Base-by-base conservation (phyloP, 2,888 invertebrate genomes). In the Erebia palarica region DNA sequence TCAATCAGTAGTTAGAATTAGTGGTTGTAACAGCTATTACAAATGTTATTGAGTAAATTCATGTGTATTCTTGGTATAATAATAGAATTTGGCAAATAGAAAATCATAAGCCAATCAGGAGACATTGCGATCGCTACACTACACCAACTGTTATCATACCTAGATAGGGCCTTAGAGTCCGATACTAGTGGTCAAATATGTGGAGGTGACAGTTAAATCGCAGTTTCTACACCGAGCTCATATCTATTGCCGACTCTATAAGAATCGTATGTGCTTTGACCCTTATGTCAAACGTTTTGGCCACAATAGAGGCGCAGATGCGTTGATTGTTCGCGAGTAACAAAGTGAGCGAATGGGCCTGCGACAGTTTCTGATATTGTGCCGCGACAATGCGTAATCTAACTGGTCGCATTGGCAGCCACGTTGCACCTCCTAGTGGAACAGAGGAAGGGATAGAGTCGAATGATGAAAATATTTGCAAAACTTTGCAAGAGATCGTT, bases 341-440 rank as follows among this genome's bases (percentile, higher is more conserved):
- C 88, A 91, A 90, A 92, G 89, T 89, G 83, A 83, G 82, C 84
- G 80, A 82, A 79, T 55, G 85, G 84, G 85, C 79, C 85, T 82
- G 86, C 88, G 88, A 91, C 91, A 92, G 88, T 90, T 90, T 91
- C 87, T 92, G 92, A 92, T n/a, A n/a, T 92, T 91, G 92, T 92
- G 82, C 88, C 89, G 81, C 89, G 86, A 91, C 91, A 91, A 91
- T 91, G 86, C 87, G 89, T 93, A 91, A 91, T 93, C 92, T 90
- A 92, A 91, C 91, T 88, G 89, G 90, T 86, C 90, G 86, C 79
- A 87, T 89, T 89, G 84, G 86, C 80, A 76, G 83, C 83, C 91
- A 91, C 91, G 90, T 88, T 82, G 84, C 80, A 81, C 78, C 84
- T 85, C 82, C 78, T 72, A 78, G 68, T 60, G 42, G 79, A 73